Percentiles rank a stretch among this genome's conserved stretches.
phyloP scores from a whole-genome alignment of 2,797 vertebrate genomes.

The Luscinia luscinia region DNA sequence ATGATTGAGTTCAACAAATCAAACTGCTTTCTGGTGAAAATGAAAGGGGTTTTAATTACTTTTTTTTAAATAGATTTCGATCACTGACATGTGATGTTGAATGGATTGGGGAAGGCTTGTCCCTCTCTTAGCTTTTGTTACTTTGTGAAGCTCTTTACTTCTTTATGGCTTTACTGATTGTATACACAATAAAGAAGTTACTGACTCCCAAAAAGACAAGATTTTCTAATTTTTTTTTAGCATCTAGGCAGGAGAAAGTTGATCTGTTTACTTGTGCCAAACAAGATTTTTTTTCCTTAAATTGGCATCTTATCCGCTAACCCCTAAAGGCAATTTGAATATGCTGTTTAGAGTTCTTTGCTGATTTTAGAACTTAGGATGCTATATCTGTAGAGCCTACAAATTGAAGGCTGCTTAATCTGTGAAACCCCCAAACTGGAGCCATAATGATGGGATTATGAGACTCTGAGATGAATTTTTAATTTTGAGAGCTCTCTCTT shows the following conservation, averaged over 20 bases:
- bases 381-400: neutral
- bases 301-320: neutral
- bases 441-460: neutral
- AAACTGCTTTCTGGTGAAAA: conserved; percentile 38
- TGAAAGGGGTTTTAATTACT: conserved; percentile 38
- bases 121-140: neutral
- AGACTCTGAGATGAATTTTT: neutral
- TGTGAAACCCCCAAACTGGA: neutral
- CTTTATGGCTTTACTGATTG: neutral
- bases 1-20: conserved; percentile 1
- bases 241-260: neutral
- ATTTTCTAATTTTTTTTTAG: neutral
- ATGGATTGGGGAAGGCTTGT: neutral
- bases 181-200: neutral
- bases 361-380: neutral
- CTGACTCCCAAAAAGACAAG: neutral
- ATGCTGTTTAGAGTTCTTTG: neutral
- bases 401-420: neutral
- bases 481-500: neutral
- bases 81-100: neutral
- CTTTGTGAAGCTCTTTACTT: neutral
- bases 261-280: neutral
- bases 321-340: neutral
- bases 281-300: neutral
- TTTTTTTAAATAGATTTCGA: neutral